Conservation (phyloP, 2,797 vertebrate species). For the Bradypodion pumilum region DNA sequence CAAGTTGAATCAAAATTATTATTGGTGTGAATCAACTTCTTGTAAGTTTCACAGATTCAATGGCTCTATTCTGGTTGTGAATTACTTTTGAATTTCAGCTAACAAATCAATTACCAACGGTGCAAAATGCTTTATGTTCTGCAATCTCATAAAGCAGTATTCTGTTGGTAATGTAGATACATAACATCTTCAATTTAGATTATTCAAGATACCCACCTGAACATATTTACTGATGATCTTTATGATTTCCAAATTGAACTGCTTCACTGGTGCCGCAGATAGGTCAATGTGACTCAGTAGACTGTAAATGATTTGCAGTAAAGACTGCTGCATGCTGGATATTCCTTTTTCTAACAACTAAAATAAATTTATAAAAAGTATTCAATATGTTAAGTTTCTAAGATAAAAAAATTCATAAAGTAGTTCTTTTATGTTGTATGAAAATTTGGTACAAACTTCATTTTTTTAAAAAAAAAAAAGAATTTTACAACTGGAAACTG, state of each 20-base stretch:
- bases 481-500: neutral
- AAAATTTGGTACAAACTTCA: neutral
- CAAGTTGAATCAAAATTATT: too few species aligned
- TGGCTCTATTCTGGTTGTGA: too few species aligned
- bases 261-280: conserved; percentile 92
- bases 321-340: conserved; percentile 94
- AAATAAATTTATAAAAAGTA: conserved; percentile 18
- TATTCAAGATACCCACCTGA: conserved; percentile 81
- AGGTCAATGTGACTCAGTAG: conserved; percentile 96
- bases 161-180: neutral
- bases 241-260: conserved; percentile 99
- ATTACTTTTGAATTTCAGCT: too few species aligned
- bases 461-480: neutral
- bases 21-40: too few species aligned
- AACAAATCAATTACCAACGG: too few species aligned
- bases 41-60: neutral
- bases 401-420: neutral
- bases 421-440: neutral
- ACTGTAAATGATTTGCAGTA: conserved; percentile 97
- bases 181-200: neutral
- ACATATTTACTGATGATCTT: conserved; percentile 99
- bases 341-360: conserved; percentile 96
- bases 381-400: neutral
- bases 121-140: too few species aligned
- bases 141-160: too few species aligned